Percentiles rank a stretch among this genome's conserved stretches.
Conservation (phyloP, 2,888 invertebrate genomes). For the Melangyna quadrimaculata region DNA sequence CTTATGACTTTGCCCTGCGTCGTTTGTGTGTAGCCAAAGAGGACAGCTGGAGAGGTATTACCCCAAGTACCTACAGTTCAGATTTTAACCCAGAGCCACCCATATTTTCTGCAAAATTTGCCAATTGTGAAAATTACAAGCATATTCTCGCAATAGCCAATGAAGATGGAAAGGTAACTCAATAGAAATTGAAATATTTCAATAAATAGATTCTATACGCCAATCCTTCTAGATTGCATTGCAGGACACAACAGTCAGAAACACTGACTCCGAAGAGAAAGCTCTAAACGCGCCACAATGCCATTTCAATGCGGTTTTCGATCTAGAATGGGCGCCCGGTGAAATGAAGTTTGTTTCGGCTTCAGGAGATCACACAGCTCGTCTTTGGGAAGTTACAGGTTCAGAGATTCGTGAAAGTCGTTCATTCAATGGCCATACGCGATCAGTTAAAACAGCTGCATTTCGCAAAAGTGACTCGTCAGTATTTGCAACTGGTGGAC, state of each 20-base stretch:
- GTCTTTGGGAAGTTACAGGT: constrained; percentile 88
- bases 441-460: constrained; percentile 91
- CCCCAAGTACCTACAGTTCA: constrained; percentile 81
- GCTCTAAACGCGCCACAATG: constrained; percentile 83
- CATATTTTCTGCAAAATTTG: constrained; percentile 91
- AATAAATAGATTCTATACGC: background rate
- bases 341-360: constrained; percentile 91
- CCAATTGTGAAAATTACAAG: constrained; percentile 85
- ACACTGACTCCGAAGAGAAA: constrained; percentile 79
- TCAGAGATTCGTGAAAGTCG: constrained; percentile 81
- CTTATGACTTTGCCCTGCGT: constrained; percentile 85
- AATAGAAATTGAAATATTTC: background rate
- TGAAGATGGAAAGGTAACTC: constrained; percentile 89
- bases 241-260: constrained; percentile 82
- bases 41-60: constrained; percentile 86
- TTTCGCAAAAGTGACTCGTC: constrained; percentile 87
- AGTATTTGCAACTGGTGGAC: constrained; percentile 92
- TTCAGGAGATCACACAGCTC: constrained; percentile 91
- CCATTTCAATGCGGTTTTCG: constrained; percentile 94
- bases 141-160: constrained; percentile 91
- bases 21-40: constrained; percentile 84
- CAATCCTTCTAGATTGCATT: constrained; percentile 76
- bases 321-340: constrained; percentile 91
- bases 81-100: constrained; percentile 86
- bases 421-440: constrained; percentile 88